phyloP scores from a whole-genome alignment of 2,888 invertebrate genomes.

The Monopis laevigella region DNA sequence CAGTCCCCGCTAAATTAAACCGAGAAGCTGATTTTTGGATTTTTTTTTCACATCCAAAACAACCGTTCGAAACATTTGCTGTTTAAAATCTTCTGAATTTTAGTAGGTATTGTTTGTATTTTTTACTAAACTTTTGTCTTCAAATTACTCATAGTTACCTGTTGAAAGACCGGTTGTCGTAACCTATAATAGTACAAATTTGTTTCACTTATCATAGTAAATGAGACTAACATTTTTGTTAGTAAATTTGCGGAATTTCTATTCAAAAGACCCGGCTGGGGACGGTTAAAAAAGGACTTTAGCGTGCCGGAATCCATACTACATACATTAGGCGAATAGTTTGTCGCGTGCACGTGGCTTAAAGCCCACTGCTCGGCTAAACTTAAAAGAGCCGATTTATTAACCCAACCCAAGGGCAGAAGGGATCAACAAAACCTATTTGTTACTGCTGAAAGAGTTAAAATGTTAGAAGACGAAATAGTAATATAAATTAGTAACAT shows the following conservation, averaged over 20 bases:
- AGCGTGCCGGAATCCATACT: constrained; percentile 11
- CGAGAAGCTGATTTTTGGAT: constrained; percentile 9
- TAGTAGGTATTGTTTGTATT: no score
- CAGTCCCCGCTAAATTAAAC: constrained; percentile 59
- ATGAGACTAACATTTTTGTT: not conserved
- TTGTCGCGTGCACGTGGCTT: constrained; percentile 35
- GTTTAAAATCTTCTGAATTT: constrained; percentile 6
- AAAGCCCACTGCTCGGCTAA: constrained; percentile 8
- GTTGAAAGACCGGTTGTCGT: no score
- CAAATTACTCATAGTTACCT: no score
- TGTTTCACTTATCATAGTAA: no score
- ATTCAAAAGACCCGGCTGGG: constrained; percentile 6
- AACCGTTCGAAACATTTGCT: no score
- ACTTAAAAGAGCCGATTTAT: constrained; percentile 13
- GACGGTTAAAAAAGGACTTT: constrained; percentile 7
- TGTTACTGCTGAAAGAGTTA: constrained; percentile 10
- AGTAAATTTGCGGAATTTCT: constrained; percentile 1
- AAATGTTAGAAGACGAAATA: constrained; percentile 11
- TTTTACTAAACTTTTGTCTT: no score
- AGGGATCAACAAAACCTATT: constrained; percentile 10
- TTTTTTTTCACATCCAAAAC: constrained; percentile 6
- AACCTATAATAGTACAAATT: no score
- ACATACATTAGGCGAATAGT: constrained; percentile 37
- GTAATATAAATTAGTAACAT: constrained; percentile 6
- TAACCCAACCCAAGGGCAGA: constrained; percentile 10